These are phyloP conservation scores for Chrysochloris asiatica DNA, from an alignment of 2,113 vertebrate species.

Conservation along the genomic window DNA sequence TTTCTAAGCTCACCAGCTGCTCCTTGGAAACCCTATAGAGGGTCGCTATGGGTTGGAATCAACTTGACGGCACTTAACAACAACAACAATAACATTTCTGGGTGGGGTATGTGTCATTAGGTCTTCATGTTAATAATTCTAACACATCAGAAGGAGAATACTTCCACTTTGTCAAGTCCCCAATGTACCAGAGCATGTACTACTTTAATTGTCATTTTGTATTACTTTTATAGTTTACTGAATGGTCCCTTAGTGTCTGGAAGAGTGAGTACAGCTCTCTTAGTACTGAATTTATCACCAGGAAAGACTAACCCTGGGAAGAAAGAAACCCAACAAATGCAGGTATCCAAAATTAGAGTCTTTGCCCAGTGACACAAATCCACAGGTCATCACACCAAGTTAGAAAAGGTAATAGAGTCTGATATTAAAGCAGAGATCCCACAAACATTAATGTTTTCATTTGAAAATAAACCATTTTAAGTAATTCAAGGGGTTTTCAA, in stretches of 20 bases:
- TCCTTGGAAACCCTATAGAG: too few relatives aligned
- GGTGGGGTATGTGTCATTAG: slow-evolving; percentile 34
- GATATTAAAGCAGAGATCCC: slow-evolving; percentile 38
- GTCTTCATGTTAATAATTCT: slow-evolving; percentile 64
- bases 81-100: slow-evolving; percentile 38
- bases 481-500: not conserved
- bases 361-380: slow-evolving; percentile 49
- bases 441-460: slow-evolving; percentile 48
- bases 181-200: slow-evolving; percentile 64
- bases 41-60: too few relatives aligned
- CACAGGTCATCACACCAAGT: slow-evolving; percentile 39
- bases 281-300: slow-evolving; percentile 58
- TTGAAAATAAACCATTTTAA: slow-evolving; percentile 55
- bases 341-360: slow-evolving; percentile 49
- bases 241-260: slow-evolving; percentile 62
- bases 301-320: slow-evolving; percentile 48
- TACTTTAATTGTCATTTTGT: slow-evolving; percentile 73
- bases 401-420: slow-evolving; percentile 23
- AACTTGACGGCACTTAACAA: too few relatives aligned
- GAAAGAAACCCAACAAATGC: slow-evolving; percentile 55
- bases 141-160: slow-evolving; percentile 65
- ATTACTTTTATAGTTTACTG: slow-evolving; percentile 73
- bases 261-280: slow-evolving; percentile 57
- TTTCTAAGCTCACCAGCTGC: too few relatives aligned
- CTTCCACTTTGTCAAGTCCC: slow-evolving; percentile 61